phyloP scores from a whole-genome alignment of 2,797 vertebrate species.

The Chrysolophus pictus region DNA sequence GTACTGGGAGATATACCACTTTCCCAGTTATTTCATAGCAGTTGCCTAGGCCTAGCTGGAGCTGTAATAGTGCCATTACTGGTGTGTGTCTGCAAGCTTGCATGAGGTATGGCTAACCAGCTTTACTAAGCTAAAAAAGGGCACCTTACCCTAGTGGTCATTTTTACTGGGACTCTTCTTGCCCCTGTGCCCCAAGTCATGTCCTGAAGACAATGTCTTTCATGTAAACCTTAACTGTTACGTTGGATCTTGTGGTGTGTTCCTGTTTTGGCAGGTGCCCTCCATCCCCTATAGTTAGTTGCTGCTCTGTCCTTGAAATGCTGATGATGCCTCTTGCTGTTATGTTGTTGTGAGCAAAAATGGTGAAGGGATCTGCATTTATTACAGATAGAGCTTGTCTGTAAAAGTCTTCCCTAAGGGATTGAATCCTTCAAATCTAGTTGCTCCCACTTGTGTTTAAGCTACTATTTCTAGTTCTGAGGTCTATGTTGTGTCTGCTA shows the following conservation, averaged over 20 bases:
- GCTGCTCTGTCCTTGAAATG: background rate
- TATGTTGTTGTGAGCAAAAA: background rate
- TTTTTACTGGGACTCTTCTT: background rate
- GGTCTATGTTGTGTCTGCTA: background rate
- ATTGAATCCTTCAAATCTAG: background rate
- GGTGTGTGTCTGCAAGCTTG: background rate
- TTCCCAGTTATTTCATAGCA: background rate
- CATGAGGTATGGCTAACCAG: fast-evolving
- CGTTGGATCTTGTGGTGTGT: fast-evolving
- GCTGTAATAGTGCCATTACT: background rate
- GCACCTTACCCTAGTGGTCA: background rate
- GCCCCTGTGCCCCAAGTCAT: background rate
- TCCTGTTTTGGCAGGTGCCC: background rate
- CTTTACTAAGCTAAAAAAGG: background rate
- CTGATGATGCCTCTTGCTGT: background rate
- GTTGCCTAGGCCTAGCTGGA: background rate
- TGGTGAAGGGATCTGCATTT: background rate
- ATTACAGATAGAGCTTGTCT: background rate
- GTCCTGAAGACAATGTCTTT: background rate
- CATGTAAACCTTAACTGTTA: fast-evolving
- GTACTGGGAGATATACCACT: background rate
- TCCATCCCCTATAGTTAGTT: background rate
- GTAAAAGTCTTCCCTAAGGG: background rate
- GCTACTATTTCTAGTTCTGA: background rate
- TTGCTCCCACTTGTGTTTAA: background rate